Percentiles rank a stretch among this genome's conserved stretches.
phyloP scores from a whole-genome alignment of 2,888 invertebrate genomes.

The Cosmorhoe ocellata region DNA sequence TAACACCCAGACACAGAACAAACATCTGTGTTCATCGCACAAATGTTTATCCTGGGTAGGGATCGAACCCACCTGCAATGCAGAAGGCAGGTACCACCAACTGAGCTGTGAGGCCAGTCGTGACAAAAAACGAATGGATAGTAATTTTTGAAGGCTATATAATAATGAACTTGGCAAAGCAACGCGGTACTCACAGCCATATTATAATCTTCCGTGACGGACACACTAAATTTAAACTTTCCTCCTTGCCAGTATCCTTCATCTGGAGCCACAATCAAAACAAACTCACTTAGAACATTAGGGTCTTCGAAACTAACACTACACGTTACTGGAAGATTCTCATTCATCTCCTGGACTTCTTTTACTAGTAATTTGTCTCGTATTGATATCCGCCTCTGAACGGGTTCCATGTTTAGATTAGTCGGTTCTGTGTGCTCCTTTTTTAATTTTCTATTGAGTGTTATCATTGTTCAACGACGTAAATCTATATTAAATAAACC shows the following conservation, averaged over 20 bases:
- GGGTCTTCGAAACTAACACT: slow-evolving; percentile 91
- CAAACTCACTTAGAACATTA: slow-evolving; percentile 90
- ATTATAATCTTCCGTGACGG: slow-evolving; percentile 97
- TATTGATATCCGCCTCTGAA: slow-evolving; percentile 85
- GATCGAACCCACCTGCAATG: too few relatives aligned
- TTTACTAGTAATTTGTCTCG: slow-evolving; percentile 90
- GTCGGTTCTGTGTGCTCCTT: slow-evolving; percentile 79
- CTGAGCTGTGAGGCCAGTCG: too few relatives aligned
- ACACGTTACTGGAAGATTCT: slow-evolving; percentile 91
- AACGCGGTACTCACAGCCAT: slow-evolving; percentile 89
- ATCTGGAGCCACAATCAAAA: slow-evolving; percentile 89
- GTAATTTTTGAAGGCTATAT: too few relatives aligned
- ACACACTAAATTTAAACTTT: slow-evolving; percentile 91
- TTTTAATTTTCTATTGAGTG: slow-evolving; percentile 87
- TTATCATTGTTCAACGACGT: slow-evolving; percentile 82
- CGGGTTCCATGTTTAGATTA: slow-evolving; percentile 63
- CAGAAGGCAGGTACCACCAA: too few relatives aligned
- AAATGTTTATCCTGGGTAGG: too few relatives aligned
- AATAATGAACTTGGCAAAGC: neutral
- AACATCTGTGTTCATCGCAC: too few relatives aligned
- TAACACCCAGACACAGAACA: too few relatives aligned
- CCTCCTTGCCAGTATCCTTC: slow-evolving; percentile 96
- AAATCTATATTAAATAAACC: slow-evolving; percentile 27
- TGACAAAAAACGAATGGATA: too few relatives aligned
- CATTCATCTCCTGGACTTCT: slow-evolving; percentile 94